Percentiles rank a stretch among this genome's conserved stretches.
These are phyloP conservation scores for Bostrychus sinensis DNA, from an alignment of 2,113 vertebrate species.

Conservation along the genomic window DNA sequence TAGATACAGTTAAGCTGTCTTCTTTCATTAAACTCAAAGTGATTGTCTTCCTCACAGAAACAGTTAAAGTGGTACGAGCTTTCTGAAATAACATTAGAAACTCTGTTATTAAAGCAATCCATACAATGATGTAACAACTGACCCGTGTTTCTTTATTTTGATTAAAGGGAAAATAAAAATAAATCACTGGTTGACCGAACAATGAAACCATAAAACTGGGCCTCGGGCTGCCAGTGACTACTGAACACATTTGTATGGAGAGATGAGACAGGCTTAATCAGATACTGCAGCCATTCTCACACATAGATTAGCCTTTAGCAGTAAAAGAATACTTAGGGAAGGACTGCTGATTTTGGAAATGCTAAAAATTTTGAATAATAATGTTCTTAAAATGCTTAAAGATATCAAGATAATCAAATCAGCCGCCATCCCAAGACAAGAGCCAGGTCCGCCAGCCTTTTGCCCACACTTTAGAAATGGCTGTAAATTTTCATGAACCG, in stretches of 20 bases:
- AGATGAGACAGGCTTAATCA: conserved; percentile 8
- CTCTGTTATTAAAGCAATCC: conserved; percentile 11
- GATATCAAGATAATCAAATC: neutral
- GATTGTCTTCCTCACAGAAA: conserved; percentile 9
- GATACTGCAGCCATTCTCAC: conserved; percentile 11
- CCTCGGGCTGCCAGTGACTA: neutral
- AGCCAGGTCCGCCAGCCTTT: neutral
- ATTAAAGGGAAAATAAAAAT: neutral
- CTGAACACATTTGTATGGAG: conserved; percentile 2
- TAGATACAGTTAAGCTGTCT: conserved; percentile 16
- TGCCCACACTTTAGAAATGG: neutral
- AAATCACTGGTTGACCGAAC: neutral
- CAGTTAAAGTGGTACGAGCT: neutral
- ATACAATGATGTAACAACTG: neutral
- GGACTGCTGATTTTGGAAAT: neutral
- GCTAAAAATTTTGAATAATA: neutral
- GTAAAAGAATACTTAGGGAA: neutral
- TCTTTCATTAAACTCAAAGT: conserved; percentile 19
- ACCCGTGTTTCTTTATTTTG: neutral
- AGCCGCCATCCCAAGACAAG: neutral
- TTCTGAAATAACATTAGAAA: conserved; percentile 1
- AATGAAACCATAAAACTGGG: neutral
- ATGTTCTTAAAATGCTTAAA: neutral
- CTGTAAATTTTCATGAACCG: conserved; percentile 10
- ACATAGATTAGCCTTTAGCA: conserved; percentile 8